These are phyloP conservation scores for Toxotes lorentzi DNA, from an alignment of 2,797 vertebrate genomes.

Conservation along the genomic window DNA sequence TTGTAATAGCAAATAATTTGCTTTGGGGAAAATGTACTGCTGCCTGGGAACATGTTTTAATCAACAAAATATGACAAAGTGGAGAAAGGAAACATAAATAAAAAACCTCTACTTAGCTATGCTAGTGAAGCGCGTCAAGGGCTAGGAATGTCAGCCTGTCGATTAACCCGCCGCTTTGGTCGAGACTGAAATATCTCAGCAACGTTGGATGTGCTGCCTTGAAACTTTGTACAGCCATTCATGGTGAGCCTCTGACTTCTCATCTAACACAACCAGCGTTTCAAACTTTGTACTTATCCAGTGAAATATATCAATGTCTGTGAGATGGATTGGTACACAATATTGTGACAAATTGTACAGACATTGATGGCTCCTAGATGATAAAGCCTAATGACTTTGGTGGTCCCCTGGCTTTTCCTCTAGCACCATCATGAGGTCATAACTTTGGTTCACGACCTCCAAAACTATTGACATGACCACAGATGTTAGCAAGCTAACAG, in stretches of 20 bases:
- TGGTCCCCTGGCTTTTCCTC: neutral
- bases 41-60: neutral
- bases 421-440: neutral
- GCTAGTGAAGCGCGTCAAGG: no score
- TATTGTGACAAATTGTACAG: no score
- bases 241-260: neutral
- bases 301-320: no score
- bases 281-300: neutral
- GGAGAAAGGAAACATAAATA: neutral
- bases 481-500: neutral
- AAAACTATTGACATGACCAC: no score
- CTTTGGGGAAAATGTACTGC: neutral
- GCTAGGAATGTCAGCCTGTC: neutral
- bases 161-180: neutral
- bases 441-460: neutral
- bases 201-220: neutral
- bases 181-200: slow-evolving; percentile 1
- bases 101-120: neutral
- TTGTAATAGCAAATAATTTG: neutral
- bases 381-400: neutral
- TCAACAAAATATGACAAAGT: neutral
- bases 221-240: neutral
- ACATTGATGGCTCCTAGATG: no score
- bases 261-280: neutral
- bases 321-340: no score